Evolutionary conservation across 2,888 invertebrate species (phyloP).

Genomic region (Polylopha cassiicola): DNA sequence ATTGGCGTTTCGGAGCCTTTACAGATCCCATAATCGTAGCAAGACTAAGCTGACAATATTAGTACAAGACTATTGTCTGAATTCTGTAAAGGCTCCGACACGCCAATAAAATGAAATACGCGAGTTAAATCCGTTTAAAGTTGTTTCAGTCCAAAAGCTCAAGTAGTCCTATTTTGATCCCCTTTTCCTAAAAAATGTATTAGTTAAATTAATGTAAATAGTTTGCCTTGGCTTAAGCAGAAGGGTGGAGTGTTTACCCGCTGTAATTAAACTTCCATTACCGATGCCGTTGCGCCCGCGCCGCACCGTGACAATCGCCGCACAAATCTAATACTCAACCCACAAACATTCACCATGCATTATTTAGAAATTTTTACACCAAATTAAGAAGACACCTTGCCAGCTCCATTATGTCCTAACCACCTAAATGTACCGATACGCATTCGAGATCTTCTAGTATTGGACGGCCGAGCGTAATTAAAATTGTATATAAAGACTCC

Average conservation of each 20-base stretch:
- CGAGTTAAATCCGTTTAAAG: too few species aligned
- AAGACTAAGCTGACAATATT: too few species aligned
- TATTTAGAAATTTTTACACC: constrained; percentile 34
- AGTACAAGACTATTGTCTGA: too few species aligned
- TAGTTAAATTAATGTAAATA: background rate
- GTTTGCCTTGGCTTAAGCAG: constrained; percentile 2
- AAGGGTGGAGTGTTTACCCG: constrained; percentile 56
- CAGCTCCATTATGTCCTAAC: constrained; percentile 20
- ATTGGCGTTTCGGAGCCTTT: too few species aligned
- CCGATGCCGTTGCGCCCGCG: constrained; percentile 41
- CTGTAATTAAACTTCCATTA: constrained; percentile 63
- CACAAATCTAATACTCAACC: constrained; percentile 51
- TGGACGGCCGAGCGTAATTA: constrained; percentile 52
- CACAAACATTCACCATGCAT: constrained; percentile 45
- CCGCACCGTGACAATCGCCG: constrained; percentile 63
- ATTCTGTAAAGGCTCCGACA: too few species aligned
- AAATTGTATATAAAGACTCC: constrained; percentile 60
- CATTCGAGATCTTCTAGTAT: constrained; percentile 27
- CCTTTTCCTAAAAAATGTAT: background rate
- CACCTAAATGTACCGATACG: constrained; percentile 21
- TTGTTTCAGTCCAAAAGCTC: too few species aligned
- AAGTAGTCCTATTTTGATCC: too few species aligned
- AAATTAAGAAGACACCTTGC: constrained; percentile 23
- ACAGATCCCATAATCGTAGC: too few species aligned
- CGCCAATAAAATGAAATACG: too few species aligned